Conservation (phyloP, 2,888 invertebrate species). For the Gymnocheta viridis region DNA sequence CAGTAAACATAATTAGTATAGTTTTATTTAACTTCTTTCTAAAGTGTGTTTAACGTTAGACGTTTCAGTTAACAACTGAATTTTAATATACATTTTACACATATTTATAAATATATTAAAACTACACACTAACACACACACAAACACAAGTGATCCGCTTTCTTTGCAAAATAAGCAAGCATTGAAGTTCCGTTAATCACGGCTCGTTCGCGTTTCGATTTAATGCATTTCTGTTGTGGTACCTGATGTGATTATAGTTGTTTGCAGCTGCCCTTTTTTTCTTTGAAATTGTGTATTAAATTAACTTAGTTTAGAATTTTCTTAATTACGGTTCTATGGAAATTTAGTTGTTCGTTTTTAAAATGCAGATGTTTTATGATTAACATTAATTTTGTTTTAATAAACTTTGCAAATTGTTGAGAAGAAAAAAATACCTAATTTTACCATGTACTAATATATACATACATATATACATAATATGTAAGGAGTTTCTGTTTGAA, state of each 20-base stretch:
- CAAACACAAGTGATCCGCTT: background rate
- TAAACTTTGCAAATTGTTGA: too few relatives aligned
- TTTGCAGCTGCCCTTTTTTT: conserved; percentile 26
- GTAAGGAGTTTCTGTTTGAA: too few relatives aligned
- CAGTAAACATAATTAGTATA: conserved; percentile 24
- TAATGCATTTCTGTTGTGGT: background rate
- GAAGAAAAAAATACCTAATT: too few relatives aligned
- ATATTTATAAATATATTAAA: conserved; percentile 4
- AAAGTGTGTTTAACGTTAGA: conserved; percentile 28
- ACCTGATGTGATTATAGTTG: conserved; percentile 9
- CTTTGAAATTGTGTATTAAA: background rate
- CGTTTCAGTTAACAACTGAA: conserved; percentile 51
- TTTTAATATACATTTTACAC: background rate
- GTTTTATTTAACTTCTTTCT: background rate
- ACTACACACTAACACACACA: background rate
- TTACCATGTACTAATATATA: too few relatives aligned
- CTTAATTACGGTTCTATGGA: conserved; percentile 15
- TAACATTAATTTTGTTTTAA: too few relatives aligned
- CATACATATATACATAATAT: too few relatives aligned
- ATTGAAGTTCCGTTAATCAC: background rate
- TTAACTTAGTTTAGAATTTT: background rate
- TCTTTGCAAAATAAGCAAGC: background rate
- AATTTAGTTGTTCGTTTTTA: background rate
- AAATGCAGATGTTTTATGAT: background rate
- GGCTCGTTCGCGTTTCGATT: background rate